A percentile compares a stretch with the other conserved stretches of the same genome.
phyloP scores from a whole-genome alignment of 2,797 vertebrate genomes.

The Semaprochilodus insignis region DNA sequence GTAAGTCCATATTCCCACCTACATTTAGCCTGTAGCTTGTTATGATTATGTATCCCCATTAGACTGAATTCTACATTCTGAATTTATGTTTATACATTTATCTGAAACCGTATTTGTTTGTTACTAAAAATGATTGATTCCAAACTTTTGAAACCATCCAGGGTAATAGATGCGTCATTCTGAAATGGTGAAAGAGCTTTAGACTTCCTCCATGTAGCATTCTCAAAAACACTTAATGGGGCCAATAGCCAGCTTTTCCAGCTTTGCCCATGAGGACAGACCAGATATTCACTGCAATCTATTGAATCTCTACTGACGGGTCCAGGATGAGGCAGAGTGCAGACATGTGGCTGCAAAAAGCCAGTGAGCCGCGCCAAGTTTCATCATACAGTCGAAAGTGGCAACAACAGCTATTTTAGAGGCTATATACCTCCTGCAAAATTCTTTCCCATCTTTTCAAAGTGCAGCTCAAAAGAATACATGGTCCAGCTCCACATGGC shows the following conservation, averaged over 20 bases:
- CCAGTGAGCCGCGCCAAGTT: constrained; percentile 11
- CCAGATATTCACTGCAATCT: constrained; percentile 39
- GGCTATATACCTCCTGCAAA: background rate
- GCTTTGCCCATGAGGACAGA: constrained; percentile 34
- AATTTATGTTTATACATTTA: too few relatives aligned
- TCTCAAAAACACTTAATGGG: constrained; percentile 15
- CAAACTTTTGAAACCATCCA: background rate
- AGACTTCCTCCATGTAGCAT: constrained; percentile 15
- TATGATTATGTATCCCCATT: too few relatives aligned
- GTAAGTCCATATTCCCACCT: too few relatives aligned
- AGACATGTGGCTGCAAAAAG: constrained; percentile 26
- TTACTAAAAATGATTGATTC: too few relatives aligned
- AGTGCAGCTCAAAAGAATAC: background rate
- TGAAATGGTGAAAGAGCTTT: constrained; percentile 15
- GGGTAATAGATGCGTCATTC: background rate
- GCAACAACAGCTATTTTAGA: constrained; percentile 27
- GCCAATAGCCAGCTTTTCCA: constrained; percentile 14
- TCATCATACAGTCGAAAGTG: constrained; percentile 21
- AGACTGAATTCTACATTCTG: too few relatives aligned
- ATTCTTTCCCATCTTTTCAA: background rate
- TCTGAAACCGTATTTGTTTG: too few relatives aligned
- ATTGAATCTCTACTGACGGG: constrained; percentile 32
- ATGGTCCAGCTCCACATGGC: too few relatives aligned
- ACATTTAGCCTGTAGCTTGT: too few relatives aligned
- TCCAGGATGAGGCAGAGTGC: constrained; percentile 33